phyloP scores from a whole-genome alignment of 1,140 invertebrate genomes.

The Adoxophyes honmai region DNA sequence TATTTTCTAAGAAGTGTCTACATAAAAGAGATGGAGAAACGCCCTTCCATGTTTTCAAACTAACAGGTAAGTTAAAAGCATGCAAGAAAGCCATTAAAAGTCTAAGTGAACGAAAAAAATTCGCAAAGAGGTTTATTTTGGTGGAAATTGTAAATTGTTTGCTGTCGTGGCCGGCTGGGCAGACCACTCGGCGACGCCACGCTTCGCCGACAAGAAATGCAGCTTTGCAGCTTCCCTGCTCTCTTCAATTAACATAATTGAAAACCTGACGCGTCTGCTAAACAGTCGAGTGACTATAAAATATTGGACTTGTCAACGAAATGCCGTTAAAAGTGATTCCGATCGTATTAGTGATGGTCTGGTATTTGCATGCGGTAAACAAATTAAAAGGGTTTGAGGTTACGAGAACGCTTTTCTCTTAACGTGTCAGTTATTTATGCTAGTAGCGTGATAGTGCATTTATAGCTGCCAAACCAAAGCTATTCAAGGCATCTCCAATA shows the following conservation, averaged over 20 bases:
- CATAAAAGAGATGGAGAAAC: too few relatives aligned
- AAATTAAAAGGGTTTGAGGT: background rate
- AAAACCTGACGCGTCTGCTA: slow-evolving; percentile 24
- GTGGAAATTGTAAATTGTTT: slow-evolving; percentile 21
- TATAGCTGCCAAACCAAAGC: too few relatives aligned
- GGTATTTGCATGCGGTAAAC: background rate
- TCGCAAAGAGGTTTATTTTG: background rate
- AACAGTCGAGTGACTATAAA: slow-evolving; percentile 5
- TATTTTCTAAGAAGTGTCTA: too few relatives aligned
- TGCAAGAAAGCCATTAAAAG: too few relatives aligned
- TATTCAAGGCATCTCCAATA: too few relatives aligned
- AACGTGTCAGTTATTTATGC: too few relatives aligned
- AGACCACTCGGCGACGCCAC: slow-evolving; percentile 15
- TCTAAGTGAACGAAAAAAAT: too few relatives aligned
- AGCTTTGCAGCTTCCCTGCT: slow-evolving; percentile 23
- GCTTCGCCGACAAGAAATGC: slow-evolving; percentile 41
- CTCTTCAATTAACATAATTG: slow-evolving; percentile 47
- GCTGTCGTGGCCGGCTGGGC: slow-evolving; percentile 19
- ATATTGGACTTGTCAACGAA: background rate
- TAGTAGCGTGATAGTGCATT: too few relatives aligned
- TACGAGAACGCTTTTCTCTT: background rate
- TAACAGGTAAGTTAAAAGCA: too few relatives aligned
- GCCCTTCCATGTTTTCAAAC: too few relatives aligned
- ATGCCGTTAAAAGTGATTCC: background rate
- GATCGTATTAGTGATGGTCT: background rate